These are phyloP conservation scores for Orgyia antiqua DNA, from an alignment of 2,888 invertebrate species.

Conservation along the genomic window DNA sequence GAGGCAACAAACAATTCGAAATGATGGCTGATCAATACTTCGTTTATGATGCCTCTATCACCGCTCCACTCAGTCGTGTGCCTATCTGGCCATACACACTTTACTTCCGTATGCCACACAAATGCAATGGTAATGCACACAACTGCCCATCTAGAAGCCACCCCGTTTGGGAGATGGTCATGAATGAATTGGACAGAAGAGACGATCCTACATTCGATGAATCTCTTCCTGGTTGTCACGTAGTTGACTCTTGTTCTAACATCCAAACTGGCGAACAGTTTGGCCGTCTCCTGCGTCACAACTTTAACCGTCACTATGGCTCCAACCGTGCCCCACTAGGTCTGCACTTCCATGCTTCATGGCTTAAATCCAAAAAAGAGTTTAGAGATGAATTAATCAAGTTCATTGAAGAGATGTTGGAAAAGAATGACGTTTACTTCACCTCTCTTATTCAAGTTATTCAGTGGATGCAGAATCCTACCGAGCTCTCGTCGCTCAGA, in stretches of 20 bases:
- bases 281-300: conserved; percentile 92
- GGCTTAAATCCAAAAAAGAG: conserved; percentile 96
- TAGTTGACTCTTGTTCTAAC: conserved; percentile 96
- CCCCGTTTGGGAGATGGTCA: conserved; percentile 97
- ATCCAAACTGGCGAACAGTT: conserved; percentile 95
- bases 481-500: conserved; percentile 89
- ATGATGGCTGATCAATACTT: conserved; percentile 98
- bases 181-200: conserved; percentile 95
- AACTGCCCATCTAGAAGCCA: conserved; percentile 94
- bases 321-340: conserved; percentile 96
- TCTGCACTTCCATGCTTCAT: conserved; percentile 95
- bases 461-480: conserved; percentile 97
- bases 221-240: conserved; percentile 94
- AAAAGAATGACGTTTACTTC: conserved; percentile 94
- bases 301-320: conserved; percentile 95
- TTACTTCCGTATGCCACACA: conserved; percentile 97
- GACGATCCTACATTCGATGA: conserved; percentile 97
- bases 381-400: conserved; percentile 94
- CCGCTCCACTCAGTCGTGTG: conserved; percentile 91
- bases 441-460: conserved; percentile 94
- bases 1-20: conserved; percentile 96
- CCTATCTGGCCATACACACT: conserved; percentile 98
- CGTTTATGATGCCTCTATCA: conserved; percentile 96
- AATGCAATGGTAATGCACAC: conserved; percentile 95
- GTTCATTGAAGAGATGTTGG: conserved; percentile 95